Evolutionary conservation across 2,113 vertebrate genomes (phyloP).

Genomic region (Macaca mulatta): DNA sequence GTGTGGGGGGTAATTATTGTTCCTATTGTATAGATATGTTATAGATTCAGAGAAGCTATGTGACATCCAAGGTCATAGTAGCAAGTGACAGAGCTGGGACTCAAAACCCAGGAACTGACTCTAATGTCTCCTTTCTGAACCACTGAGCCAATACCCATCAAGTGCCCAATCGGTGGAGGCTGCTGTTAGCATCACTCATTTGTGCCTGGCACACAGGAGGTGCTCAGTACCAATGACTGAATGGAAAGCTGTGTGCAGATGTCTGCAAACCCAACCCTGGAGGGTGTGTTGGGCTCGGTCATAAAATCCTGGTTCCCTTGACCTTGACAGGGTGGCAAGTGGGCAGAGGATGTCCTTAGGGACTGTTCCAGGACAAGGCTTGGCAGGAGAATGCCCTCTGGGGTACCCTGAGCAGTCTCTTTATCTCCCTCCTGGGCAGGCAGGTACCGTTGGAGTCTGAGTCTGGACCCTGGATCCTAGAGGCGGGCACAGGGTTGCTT

Average conservation of each 20-base stretch:
- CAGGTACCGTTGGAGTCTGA: background rate
- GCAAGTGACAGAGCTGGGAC: background rate
- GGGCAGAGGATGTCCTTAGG: background rate
- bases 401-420: background rate
- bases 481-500: background rate
- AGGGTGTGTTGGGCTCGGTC: background rate
- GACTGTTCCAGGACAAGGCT: background rate
- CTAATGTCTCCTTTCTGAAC: background rate
- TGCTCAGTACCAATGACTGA: background rate
- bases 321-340: background rate
- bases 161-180: background rate
- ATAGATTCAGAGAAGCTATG: background rate
- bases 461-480: background rate
- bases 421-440: background rate
- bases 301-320: background rate
- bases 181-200: background rate
- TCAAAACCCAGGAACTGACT: background rate
- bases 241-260: rapidly evolving
- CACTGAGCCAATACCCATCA: background rate
- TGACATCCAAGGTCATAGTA: background rate
- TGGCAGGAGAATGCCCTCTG: background rate
- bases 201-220: background rate
- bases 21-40: background rate
- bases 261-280: background rate
- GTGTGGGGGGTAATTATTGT: background rate